These are phyloP conservation scores for Pristionchus entomophagus DNA, from an alignment of 2,888 invertebrate genomes.

Conservation along the genomic window DNA sequence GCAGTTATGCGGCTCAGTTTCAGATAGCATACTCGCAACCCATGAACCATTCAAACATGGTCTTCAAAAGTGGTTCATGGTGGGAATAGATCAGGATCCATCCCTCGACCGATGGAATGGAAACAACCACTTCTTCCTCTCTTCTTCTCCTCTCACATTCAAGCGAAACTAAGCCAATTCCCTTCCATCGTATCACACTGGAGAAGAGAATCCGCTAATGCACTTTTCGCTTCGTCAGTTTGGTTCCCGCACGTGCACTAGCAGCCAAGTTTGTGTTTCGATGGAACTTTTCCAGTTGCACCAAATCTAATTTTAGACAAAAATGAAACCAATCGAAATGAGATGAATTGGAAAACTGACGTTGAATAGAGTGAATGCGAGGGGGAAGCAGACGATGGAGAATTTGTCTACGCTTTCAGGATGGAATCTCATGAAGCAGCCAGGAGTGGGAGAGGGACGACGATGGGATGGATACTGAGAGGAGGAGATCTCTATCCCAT, in stretches of 20 bases:
- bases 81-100: too few relatives aligned
- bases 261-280: background rate
- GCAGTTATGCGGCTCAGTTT: too few relatives aligned
- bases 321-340: background rate
- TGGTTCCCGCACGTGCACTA: too few relatives aligned
- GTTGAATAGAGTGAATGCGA: constrained; percentile 95
- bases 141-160: background rate
- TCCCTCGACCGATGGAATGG: background rate
- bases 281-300: background rate
- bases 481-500: background rate
- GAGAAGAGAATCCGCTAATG: background rate
- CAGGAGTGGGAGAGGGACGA: constrained; percentile 51
- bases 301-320: background rate
- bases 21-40: too few relatives aligned
- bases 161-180: constrained; percentile 26
- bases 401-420: constrained; percentile 88
- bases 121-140: background rate
- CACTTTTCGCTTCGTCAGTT: constrained; percentile 2
- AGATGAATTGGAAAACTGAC: constrained; percentile 77
- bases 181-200: background rate
- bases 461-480: background rate
- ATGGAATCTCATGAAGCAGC: constrained; percentile 63
- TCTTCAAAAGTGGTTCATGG: too few relatives aligned
- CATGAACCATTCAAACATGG: too few relatives aligned
- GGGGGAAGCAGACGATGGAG: constrained; percentile 94